Evolutionary conservation across 2,797 vertebrate species (phyloP).

Genomic region (Gambusia yucatana): DNA sequence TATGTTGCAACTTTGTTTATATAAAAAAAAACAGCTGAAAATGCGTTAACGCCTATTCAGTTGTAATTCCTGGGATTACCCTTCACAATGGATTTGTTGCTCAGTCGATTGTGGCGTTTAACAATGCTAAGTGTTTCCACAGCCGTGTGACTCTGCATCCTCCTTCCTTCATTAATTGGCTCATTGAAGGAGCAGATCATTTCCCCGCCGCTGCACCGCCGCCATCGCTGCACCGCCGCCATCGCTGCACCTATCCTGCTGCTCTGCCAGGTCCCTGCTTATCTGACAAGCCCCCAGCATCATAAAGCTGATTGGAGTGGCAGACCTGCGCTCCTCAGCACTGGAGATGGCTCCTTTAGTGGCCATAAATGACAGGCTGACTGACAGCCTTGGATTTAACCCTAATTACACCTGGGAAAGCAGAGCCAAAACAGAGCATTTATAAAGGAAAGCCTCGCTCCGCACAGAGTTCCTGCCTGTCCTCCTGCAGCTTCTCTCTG

Average conservation of each 20-base stretch:
- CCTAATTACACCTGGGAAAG: conserved; percentile 68
- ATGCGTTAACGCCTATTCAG: conserved; percentile 17
- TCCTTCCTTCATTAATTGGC: conserved; percentile 43
- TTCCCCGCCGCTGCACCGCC: conserved; percentile 9
- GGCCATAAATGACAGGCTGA: conserved; percentile 62
- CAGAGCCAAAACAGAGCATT: conserved; percentile 56
- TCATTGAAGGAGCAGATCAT: conserved; percentile 53
- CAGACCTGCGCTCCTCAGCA: conserved; percentile 58
- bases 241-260: neutral
- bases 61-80: conserved; percentile 28
- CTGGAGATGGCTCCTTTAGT: conserved; percentile 59
- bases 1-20: neutral
- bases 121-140: conserved; percentile 28
- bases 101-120: conserved; percentile 21
- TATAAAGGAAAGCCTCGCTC: conserved; percentile 38
- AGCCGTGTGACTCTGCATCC: conserved; percentile 34
- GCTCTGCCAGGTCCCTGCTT: conserved; percentile 43
- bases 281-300: conserved; percentile 61
- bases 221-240: neutral
- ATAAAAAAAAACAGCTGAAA: neutral
- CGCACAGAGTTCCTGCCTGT: conserved; percentile 7
- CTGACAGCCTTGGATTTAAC: conserved; percentile 66
- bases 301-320: conserved; percentile 71
- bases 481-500: conserved; percentile 17
- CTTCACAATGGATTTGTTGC: conserved; percentile 26